phyloP scores from a whole-genome alignment of 1,140 invertebrate genomes.

The Mylabris phalerata region DNA sequence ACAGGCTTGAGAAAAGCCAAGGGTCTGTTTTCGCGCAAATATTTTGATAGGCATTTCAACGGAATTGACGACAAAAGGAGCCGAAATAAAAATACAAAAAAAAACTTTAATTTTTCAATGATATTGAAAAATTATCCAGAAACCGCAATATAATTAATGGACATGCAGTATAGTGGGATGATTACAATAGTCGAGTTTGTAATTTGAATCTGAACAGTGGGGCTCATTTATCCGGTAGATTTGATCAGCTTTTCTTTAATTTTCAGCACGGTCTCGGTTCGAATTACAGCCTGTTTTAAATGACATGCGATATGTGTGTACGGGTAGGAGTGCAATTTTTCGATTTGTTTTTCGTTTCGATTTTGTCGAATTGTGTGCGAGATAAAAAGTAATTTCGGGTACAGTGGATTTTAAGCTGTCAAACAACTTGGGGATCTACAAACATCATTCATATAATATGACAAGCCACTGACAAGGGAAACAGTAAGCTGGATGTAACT shows the following conservation, averaged over 20 bases:
- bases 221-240: slow-evolving; percentile 38
- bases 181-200: slow-evolving; percentile 21
- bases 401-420: slow-evolving; percentile 7
- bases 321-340: slow-evolving; percentile 7
- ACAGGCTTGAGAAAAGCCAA: slow-evolving; percentile 31
- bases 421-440: slow-evolving; percentile 2
- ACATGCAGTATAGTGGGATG: too few species aligned
- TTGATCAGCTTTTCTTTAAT: slow-evolving; percentile 40
- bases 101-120: too few species aligned
- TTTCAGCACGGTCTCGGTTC: slow-evolving; percentile 25
- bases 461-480: slow-evolving; percentile 12
- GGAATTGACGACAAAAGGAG: not conserved
- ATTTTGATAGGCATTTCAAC: slow-evolving; percentile 18
- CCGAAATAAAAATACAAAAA: not conserved
- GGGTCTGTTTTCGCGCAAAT: slow-evolving; percentile 33
- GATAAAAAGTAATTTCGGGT: too few species aligned
- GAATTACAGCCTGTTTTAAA: slow-evolving; percentile 23
- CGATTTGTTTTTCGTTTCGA: too few species aligned
- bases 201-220: slow-evolving; percentile 30
- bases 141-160: too few species aligned
- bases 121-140: not conserved
- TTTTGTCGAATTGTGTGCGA: too few species aligned
- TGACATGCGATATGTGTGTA: slow-evolving; percentile 23
- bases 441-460: slow-evolving; percentile 11
- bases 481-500: slow-evolving; percentile 15